A percentile compares a stretch with the other conserved stretches of the same genome.
These are phyloP conservation scores for Phallusia fumigata DNA, from an alignment of 23 tunicate genomes.

Conservation along the genomic window DNA sequence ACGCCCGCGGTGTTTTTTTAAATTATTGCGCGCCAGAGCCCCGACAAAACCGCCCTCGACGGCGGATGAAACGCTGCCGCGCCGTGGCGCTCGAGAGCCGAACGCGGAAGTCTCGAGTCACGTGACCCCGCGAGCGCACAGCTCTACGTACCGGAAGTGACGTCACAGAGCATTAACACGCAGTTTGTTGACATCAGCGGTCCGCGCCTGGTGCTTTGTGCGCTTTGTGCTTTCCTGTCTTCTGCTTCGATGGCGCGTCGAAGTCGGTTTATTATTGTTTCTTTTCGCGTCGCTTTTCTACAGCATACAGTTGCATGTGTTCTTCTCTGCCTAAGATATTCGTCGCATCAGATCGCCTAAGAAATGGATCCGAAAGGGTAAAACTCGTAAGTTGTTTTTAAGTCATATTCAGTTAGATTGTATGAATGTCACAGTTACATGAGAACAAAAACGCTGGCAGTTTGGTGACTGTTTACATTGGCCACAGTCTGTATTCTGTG, in stretches of 20 bases:
- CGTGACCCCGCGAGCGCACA: not conserved
- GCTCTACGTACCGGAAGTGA: constrained; percentile 1
- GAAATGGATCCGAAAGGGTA: too few relatives aligned
- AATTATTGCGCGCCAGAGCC: not conserved
- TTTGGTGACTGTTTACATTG: too few relatives aligned
- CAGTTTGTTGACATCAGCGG: constrained; percentile 13
- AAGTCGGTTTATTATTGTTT: not conserved
- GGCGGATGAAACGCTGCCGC: not conserved
- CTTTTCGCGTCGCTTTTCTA: not conserved
- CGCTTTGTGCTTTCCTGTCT: too few relatives aligned
- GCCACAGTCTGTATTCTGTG: too few relatives aligned
- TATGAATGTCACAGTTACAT: too few relatives aligned
- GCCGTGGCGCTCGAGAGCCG: not conserved
- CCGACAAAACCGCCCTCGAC: not conserved
- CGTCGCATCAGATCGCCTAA: too few relatives aligned
- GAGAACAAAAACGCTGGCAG: too few relatives aligned
- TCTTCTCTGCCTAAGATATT: too few relatives aligned
- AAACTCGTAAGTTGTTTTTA: too few relatives aligned
- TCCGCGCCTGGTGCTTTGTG: too few relatives aligned
- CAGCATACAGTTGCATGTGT: too few relatives aligned
- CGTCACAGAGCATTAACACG: constrained; percentile 9
- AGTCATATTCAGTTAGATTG: too few relatives aligned
- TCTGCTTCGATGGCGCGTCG: not conserved
- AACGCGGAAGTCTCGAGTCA: not conserved
- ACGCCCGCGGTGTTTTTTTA: constrained; percentile 9